Conservation (phyloP, 2,888 invertebrate species). For the Exocentrus adspersus region DNA sequence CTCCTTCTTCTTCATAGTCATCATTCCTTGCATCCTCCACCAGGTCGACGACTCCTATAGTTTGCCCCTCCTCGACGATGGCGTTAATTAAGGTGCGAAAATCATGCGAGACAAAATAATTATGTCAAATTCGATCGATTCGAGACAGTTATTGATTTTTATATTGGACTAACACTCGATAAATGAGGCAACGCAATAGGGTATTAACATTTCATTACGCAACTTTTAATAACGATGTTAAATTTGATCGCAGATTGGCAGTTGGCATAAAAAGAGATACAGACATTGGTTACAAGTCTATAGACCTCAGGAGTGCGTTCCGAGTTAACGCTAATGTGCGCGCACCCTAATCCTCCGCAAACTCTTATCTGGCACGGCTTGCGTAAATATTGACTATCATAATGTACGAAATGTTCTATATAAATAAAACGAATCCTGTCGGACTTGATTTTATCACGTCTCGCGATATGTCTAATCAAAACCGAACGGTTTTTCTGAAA, state of each 20-base stretch:
- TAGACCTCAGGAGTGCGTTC: neutral
- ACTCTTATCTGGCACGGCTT: slow-evolving; percentile 9
- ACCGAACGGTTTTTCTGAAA: slow-evolving; percentile 13
- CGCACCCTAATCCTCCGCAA: neutral
- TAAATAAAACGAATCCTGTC: slow-evolving; percentile 16
- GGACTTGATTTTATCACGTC: slow-evolving; percentile 20
- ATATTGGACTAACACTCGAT: too few relatives aligned
- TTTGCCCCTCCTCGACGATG: slow-evolving; percentile 33
- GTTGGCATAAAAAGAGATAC: too few relatives aligned
- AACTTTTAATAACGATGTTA: too few relatives aligned
- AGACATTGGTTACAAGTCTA: too few relatives aligned
- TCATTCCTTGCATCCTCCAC: too few relatives aligned
- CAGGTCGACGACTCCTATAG: slow-evolving; percentile 55
- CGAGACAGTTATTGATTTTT: too few relatives aligned
- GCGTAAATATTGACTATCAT: slow-evolving; percentile 12
- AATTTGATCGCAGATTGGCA: too few relatives aligned
- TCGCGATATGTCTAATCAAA: slow-evolving; percentile 14
- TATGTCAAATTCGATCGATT: too few relatives aligned
- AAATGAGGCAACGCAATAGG: too few relatives aligned
- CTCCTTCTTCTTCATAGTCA: too few relatives aligned
- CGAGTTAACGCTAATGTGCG: neutral
- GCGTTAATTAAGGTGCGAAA: slow-evolving; percentile 52
- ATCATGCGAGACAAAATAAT: too few relatives aligned
- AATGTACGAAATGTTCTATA: slow-evolving; percentile 11
- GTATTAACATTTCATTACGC: too few relatives aligned